These are phyloP conservation scores for Mustelus asterias DNA, from an alignment of 2,113 vertebrate genomes.

Conservation along the genomic window DNA sequence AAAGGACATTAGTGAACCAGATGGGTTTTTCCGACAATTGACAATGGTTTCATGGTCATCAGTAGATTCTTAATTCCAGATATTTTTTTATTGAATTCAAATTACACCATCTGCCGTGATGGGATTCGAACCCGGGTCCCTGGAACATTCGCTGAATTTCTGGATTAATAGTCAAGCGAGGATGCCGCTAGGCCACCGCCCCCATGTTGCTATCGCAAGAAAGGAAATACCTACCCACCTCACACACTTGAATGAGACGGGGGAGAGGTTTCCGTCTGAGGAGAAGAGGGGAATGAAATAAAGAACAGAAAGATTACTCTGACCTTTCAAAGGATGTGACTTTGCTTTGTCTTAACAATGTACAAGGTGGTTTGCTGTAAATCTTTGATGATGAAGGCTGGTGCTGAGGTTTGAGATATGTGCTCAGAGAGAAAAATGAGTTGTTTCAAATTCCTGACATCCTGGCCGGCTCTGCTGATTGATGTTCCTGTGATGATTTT, in stretches of 20 bases:
- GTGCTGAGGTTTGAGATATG: not conserved
- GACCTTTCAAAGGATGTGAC: not conserved
- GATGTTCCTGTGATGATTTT: not conserved
- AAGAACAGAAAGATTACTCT: not conserved
- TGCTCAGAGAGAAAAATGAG: not conserved
- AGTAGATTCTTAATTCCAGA: too few relatives aligned
- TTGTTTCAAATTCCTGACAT: not conserved
- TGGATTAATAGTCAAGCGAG: too few relatives aligned
- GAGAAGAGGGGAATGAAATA: not conserved
- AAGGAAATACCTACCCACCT: not conserved
- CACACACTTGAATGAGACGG: not conserved
- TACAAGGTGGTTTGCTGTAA: not conserved
- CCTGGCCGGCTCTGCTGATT: not conserved
- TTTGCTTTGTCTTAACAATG: not conserved
- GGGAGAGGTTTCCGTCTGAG: not conserved
- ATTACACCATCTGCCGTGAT: too few relatives aligned
- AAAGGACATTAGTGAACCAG: too few relatives aligned
- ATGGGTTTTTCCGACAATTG: too few relatives aligned
- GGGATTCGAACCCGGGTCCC: too few relatives aligned
- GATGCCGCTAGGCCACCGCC: too few relatives aligned
- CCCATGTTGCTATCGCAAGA: not conserved
- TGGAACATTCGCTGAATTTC: too few relatives aligned
- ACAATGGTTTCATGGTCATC: too few relatives aligned
- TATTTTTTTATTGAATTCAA: too few relatives aligned
- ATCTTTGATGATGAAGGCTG: not conserved